Base-by-base conservation (phyloP, 2,888 invertebrate genomes). In the Harmothoe impar region DNA sequence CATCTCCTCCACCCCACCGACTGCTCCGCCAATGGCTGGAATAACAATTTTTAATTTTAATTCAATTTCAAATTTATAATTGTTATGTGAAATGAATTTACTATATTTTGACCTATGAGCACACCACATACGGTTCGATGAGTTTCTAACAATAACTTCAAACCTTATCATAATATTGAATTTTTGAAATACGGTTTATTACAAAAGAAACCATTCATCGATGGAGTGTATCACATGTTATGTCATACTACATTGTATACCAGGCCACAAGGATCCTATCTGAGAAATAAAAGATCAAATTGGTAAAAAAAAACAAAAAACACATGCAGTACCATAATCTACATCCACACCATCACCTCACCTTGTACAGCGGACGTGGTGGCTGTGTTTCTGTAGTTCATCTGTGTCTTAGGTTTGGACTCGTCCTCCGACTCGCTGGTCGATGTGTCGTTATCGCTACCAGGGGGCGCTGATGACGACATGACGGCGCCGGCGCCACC, bases 341-440 rank as follows among this genome's bases (percentile, higher is more conserved):
- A n/a, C n/a, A n/a, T n/a, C n/a, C n/a, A n/a, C n/a, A n/a, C 43
- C 43, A 43, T 7, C 10, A 43, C 35, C 81, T 81, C n/a, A 81
- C 81, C 81, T 43, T 81, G 81, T n/a, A 43, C 81, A 20, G 81
- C 81, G 10, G 35, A 33, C 23, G 20, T 5, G 1, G 77, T 29
- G 77, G 77, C 77, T 10, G 77, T 77, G n/a, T 77, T 77, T 15
- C 20, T 15, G 77, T 31, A 77, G 31, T 29, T 77, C 31, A 31
- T 77, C 77, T 81, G 81, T 43, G 43, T 33, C n/a, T 81, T 81
- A 35, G 81, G 81, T 25, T 23, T 81, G 35, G 81, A 20, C 43
- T 81, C 81, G 81, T 92, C 92, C 31, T 94, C 95, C 15, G 94
- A 94, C 68, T 94, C 94, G 91, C 94, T 94, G 90, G 94, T 94